Evolutionary conservation across 2,888 invertebrate genomes (phyloP), one percentile per base, ranked within the genome.

Genomic region (Idaea biselata): DNA sequence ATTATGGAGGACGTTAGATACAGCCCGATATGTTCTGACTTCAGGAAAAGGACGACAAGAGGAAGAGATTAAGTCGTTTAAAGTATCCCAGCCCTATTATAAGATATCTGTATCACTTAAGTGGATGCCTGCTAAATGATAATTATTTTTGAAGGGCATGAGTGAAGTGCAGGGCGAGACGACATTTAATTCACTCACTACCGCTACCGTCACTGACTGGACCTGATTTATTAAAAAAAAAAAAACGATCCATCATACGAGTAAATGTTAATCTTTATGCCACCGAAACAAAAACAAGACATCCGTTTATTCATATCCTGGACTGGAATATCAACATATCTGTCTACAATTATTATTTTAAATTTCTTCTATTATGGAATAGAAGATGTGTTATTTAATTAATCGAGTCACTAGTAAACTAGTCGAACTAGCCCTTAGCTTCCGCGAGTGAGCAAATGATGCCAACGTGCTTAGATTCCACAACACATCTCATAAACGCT

Each of bases 391-490:
- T 44, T 44, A 11, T 44, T 44, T 11, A 11, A 56, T 56, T 56
- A 18, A 56, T 18, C 18, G 8, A 18, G 8, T 56, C 14, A 18
- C 18, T 7, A 56, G 6, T 60, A 61, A 61, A 60, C 60, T 60
- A 70, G 67, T 64, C 61, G 58, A 69, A 11, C 44, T 58, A 64
- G 68, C 70, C 69, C 67, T 69, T 66, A n/a, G 61, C 71, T 75
- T 77, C 78, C 77, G 74, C 55, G 64, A 68, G 57, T 68, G 65
- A 63, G 60, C 65, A 72, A 66, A 76, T 65, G 64, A 62, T 62
- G 62, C 53, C 60, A 70, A 74, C 77, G 76, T 78, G 78, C 68
- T 72, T 61, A 44, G 76, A 72, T 64, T 75, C 62, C 68, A 65
- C 70, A 79, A 73, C 68, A 58, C 55, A 25, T 66, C 62, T 67